Conservation (phyloP, 1,140 invertebrate genomes). For the Cyrtorhinus lividipennis region DNA sequence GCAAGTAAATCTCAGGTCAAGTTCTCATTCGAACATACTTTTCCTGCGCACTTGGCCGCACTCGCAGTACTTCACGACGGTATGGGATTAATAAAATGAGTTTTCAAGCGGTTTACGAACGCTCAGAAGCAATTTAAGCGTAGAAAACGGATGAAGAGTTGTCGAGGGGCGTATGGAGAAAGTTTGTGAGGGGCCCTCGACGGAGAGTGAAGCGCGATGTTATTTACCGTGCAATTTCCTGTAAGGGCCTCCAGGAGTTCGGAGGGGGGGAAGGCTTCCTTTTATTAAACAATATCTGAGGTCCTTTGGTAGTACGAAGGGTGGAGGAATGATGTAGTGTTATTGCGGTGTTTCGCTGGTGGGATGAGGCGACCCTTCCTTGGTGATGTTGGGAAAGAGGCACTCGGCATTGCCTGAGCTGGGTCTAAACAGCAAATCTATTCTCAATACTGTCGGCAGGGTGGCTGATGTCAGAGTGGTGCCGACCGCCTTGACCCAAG, state of each 20-base stretch:
- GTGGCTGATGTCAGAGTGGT: too few species aligned
- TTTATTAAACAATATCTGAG: slow-evolving; percentile 17
- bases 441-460: too few species aligned
- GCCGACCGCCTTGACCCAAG: too few species aligned
- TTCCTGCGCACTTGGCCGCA: not conserved
- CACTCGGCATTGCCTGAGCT: too few species aligned
- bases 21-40: too few species aligned
- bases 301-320: not conserved
- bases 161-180: not conserved
- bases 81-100: slow-evolving; percentile 6
- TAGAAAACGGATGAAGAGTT: not conserved
- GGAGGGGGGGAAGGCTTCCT: not conserved
- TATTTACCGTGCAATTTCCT: slow-evolving; percentile 16
- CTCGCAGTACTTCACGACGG: too few species aligned
- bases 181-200: slow-evolving; percentile 10
- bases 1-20: too few species aligned
- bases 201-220: slow-evolving; percentile 3
- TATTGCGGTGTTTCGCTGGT: slow-evolving; percentile 5
- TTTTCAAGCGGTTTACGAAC: not conserved
- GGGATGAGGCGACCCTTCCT: too few species aligned
- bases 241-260: not conserved
- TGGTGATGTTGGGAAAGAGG: too few species aligned
- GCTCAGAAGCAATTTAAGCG: slow-evolving; percentile 1
- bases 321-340: slow-evolving; percentile 8
- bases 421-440: too few species aligned